Base-by-base conservation (phyloP, 2,797 vertebrate species). In the Artibeus jamaicensis region DNA sequence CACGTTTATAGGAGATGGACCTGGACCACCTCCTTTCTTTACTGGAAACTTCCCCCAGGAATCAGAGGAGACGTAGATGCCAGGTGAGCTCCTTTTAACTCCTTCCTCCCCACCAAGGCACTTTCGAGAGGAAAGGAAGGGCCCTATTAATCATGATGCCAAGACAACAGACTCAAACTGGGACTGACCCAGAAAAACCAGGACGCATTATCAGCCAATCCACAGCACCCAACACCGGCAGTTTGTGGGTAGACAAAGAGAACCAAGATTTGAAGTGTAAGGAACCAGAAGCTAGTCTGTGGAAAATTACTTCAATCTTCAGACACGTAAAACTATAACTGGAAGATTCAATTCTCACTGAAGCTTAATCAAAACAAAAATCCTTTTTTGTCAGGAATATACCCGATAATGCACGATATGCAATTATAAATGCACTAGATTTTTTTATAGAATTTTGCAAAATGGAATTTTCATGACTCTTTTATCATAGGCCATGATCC, bases 391-490 rank as follows among this genome's bases (percentile, higher is more conserved):
- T 85, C 76, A n/a, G 42, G 21, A 92, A 73, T 53, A 68, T 19
- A 59, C 24, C 77, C 68, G 53, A 34, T 73, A 95, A 74, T 39
- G 26, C 12, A 68, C 53, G 89, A 57, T 59, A 46, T 46, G 59
- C 37, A 79, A 42, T 78, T 92, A 93, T 24, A 86, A 67, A 65
- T 34, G 42, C 26, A 53, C 16, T 59, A 2, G 4, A 50, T 53
- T 12, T 46, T 46, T 39, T 96, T 96, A 4, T 87, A 81, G 68
- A 92, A 91, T 67, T 50, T 0, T 73, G 16, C 91, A 84, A 79
- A 93, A 73, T 9, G 73, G 39, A 91, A 96, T 91, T 84, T 76
- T 59, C 55, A 4, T 62, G 79, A 88, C 37, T 91, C 57, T 50
- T 89, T 89, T 81, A 79, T 74, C 21, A 70, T 12, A 91, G 9